phyloP scores from a whole-genome alignment of 1,140 invertebrate species.

The Aphaenogaster floridana region DNA sequence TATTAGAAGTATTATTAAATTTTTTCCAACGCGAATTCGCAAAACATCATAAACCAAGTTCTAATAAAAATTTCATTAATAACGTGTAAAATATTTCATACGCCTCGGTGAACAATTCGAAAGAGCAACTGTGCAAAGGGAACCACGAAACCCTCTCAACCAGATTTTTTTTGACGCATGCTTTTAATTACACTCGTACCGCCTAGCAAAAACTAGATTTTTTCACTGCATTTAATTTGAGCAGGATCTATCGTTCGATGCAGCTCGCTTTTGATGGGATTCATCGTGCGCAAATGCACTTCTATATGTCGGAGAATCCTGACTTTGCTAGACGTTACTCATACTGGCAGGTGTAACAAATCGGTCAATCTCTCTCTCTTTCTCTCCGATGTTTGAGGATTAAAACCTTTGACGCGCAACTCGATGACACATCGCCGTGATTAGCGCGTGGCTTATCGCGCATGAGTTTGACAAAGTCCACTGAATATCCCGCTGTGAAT shows the following conservation, averaged over 20 bases:
- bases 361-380: constrained; percentile 34
- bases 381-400: constrained; percentile 64
- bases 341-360: constrained; percentile 33
- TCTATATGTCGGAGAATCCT: constrained; percentile 38
- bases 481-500: background rate
- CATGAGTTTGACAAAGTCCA: constrained; percentile 20
- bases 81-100: constrained; percentile 29
- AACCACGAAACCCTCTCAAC: constrained; percentile 15
- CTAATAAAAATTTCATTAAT: constrained; percentile 39
- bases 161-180: constrained; percentile 26
- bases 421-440: constrained; percentile 67
- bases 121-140: constrained; percentile 11
- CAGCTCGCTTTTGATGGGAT: constrained; percentile 50
- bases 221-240: constrained; percentile 43
- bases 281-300: constrained; percentile 37
- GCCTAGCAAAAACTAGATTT: constrained; percentile 50
- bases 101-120: constrained; percentile 13
- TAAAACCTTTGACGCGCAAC: constrained; percentile 72
- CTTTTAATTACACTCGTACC: constrained; percentile 49
- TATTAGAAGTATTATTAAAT: background rate
- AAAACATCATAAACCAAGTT: background rate
- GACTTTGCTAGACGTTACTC: constrained; percentile 40
- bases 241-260: constrained; percentile 30
- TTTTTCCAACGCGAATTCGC: background rate
- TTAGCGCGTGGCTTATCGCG: constrained; percentile 59